A percentile compares a stretch with the other conserved stretches of the same genome.
Evolutionary conservation across 2,797 vertebrate species (phyloP).

Genomic region (Moxostoma hubbsi): DNA sequence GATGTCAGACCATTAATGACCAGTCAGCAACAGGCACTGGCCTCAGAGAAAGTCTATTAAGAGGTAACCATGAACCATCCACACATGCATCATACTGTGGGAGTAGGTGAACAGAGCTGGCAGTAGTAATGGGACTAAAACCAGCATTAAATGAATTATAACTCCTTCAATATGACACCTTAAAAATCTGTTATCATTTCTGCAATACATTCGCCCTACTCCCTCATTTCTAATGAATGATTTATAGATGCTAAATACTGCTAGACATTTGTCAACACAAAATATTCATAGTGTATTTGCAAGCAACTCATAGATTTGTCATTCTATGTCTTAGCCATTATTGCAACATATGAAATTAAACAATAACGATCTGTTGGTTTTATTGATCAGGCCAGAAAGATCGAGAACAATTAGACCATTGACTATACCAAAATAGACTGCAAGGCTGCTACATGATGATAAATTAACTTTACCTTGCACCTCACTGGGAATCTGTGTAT

Average conservation of each 20-base stretch:
- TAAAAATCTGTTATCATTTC: conserved; percentile 43
- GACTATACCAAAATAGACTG: conserved; percentile 39
- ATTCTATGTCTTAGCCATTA: conserved; percentile 33
- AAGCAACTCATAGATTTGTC: conserved; percentile 15
- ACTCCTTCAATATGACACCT: conserved; percentile 40
- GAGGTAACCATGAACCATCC: conserved; percentile 69
- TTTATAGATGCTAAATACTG: conserved; percentile 22
- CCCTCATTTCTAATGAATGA: conserved; percentile 28
- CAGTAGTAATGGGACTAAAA: conserved; percentile 61
- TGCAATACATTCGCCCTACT: conserved; percentile 31
- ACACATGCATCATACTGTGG: conserved; percentile 54
- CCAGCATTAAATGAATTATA: conserved; percentile 44
- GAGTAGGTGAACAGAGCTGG: conserved; percentile 53
- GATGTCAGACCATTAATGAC: conserved; percentile 74
- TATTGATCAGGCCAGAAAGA: conserved; percentile 40
- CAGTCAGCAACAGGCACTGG: conserved; percentile 59
- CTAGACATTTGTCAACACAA: conserved; percentile 27
- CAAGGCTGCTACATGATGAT: conserved; percentile 11
- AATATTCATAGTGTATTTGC: neutral
- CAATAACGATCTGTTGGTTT: conserved; percentile 33
- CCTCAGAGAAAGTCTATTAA: conserved; percentile 66
- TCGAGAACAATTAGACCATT: conserved; percentile 39
- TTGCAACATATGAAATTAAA: conserved; percentile 47
- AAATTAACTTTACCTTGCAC: conserved; percentile 45
- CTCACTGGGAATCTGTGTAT: conserved; percentile 8